Evolutionary conservation across 2,888 invertebrate genomes (phyloP), one percentile per base, ranked within the genome.

Genomic region (Ennomos fuscantarius): DNA sequence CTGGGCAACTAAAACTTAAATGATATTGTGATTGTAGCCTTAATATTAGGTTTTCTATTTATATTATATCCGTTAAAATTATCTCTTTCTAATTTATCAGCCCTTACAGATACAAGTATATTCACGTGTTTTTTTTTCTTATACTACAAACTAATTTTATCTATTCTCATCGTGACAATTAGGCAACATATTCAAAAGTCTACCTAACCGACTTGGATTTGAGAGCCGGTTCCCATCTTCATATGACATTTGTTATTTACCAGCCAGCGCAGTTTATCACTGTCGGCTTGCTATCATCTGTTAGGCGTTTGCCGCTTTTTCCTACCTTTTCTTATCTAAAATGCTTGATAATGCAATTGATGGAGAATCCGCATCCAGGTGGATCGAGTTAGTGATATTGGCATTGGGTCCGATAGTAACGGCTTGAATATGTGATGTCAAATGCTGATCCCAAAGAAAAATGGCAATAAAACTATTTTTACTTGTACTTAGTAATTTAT

Each of bases 191-290:
- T 1, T 24, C 5, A 9, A 12, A 48, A 43, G 39, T 54, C 13
- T 33, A 55, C 54, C 54, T 12, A 13, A 13, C 2, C 33, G 43
- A 48, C 32, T n/a, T 34, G 33, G 10, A 1, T 15, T 8, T 49
- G 9, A 40, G 74, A 68, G 72, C 62, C 66, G 71, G 24, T 24
- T 72, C 66, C 76, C 74, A 72, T 73, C 68, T 74, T 72, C 69
- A 69, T 78, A 82, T 84, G 84, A 86, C 85, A 82, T 82, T 82
- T 76, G 80, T 82, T 82, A 84, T 82, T 76, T 77, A 76, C 74
- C 70, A 73, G 70, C 73, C 68, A 60, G 75, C 69, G 64, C 65
- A 70, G 79, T 84, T 79, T 79, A 72, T 86, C 86, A 84, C 73
- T 82, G 86, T 84, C 85, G 70, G 62, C 15, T 41, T 42, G 46